phyloP scores from a whole-genome alignment of 2,113 vertebrate species.

The Phalacrocorax pelagicus region DNA sequence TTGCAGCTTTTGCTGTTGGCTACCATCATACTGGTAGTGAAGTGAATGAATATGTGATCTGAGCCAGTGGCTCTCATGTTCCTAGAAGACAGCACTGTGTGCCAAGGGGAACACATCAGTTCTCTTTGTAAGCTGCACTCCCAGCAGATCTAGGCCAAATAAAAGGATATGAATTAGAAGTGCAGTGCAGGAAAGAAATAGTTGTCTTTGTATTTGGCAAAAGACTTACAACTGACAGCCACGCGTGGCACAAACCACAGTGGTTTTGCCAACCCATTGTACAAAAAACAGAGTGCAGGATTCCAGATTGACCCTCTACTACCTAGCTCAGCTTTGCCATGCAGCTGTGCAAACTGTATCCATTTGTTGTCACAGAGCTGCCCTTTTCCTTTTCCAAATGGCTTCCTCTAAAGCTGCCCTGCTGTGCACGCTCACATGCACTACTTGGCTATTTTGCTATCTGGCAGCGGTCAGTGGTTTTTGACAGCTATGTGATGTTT shows the following conservation, averaged over 20 bases:
- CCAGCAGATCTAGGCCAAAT: neutral
- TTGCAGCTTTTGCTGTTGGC: slow-evolving; percentile 10
- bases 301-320: neutral
- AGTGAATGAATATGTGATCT: neutral
- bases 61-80: neutral
- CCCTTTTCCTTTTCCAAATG: neutral
- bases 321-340: neutral
- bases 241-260: neutral
- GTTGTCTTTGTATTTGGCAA: neutral
- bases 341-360: neutral
- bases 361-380: neutral
- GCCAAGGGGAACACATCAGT: neutral
- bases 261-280: neutral
- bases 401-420: neutral
- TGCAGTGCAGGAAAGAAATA: neutral
- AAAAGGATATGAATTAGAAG: neutral
- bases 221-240: neutral
- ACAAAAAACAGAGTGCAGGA: neutral
- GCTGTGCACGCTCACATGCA: neutral
- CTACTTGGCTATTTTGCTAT: neutral
- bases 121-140: neutral
- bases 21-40: neutral
- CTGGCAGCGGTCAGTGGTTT: neutral
- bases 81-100: slow-evolving; percentile 23
- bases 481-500: neutral